These are phyloP conservation scores for Diabrotica balteata DNA, from an alignment of 2,888 invertebrate species.

Conservation along the genomic window DNA sequence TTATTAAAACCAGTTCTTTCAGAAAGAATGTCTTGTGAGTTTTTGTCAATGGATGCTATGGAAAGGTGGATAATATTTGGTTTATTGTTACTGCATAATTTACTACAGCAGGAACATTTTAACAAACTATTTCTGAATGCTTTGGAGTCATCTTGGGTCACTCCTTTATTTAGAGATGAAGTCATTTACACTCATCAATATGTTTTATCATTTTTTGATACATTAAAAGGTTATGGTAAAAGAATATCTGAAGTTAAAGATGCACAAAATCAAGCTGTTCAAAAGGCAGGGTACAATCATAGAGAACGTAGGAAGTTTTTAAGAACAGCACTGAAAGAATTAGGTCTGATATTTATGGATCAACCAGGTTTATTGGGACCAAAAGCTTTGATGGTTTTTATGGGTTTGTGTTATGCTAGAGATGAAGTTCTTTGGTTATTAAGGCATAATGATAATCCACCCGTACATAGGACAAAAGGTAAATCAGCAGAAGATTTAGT, in stretches of 20 bases:
- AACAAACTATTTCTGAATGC: constrained; percentile 92
- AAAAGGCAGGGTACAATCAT: constrained; percentile 90
- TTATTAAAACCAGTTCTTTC: constrained; percentile 93
- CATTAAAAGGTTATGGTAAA: constrained; percentile 93
- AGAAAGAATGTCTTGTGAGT: constrained; percentile 97
- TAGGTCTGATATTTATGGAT: constrained; percentile 94
- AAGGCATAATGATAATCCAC: constrained; percentile 95
- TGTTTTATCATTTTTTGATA: constrained; percentile 91
- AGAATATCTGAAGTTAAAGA: constrained; percentile 96
- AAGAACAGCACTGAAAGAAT: constrained; percentile 92
- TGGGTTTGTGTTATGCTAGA: constrained; percentile 92
- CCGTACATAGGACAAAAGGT: constrained; percentile 80
- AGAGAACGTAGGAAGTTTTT: constrained; percentile 96
- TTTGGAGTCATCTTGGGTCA: constrained; percentile 92
- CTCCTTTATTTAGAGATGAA: constrained; percentile 95
- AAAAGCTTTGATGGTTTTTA: constrained; percentile 94
- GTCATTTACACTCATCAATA: constrained; percentile 95
- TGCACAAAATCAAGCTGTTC: constrained; percentile 86
- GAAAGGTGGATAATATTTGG: constrained; percentile 98
- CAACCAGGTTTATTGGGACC: constrained; percentile 98
- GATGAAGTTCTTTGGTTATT: constrained; percentile 98
- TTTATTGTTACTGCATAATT: constrained; percentile 87
- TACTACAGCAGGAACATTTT: constrained; percentile 80
- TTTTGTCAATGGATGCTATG: constrained; percentile 91
- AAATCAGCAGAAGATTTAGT: constrained; percentile 92